Percentiles rank a stretch among this genome's conserved stretches.
phyloP scores from a whole-genome alignment of 2,113 vertebrate genomes.

The Pelobates fuscus region DNA sequence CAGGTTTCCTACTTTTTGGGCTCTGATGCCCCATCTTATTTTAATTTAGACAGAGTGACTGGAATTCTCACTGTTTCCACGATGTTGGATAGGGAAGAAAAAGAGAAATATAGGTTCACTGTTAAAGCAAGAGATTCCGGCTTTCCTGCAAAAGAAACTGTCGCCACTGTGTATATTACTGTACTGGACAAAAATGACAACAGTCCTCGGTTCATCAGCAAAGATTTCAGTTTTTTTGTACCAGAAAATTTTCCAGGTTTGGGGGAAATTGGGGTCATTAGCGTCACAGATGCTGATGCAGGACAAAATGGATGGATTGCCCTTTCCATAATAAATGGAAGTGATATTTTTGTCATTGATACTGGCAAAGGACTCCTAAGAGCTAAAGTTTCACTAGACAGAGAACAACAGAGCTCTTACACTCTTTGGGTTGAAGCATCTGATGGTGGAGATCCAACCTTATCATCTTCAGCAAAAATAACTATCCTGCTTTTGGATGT shows the following conservation, averaged over 20 bases:
- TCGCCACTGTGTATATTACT: conserved; percentile 86
- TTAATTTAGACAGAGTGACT: conserved; percentile 79
- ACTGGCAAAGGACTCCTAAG: conserved; percentile 88
- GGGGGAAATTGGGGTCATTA: conserved; percentile 93
- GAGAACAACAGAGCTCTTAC: conserved; percentile 95
- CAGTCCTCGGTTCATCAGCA: conserved; percentile 94
- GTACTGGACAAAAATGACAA: conserved; percentile 97
- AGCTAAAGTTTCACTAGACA: conserved; percentile 89
- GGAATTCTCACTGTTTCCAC: conserved; percentile 88
- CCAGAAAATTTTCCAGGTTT: conserved; percentile 96
- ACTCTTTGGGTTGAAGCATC: conserved; percentile 89
- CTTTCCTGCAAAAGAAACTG: conserved; percentile 82
- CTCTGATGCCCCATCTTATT: conserved; percentile 84
- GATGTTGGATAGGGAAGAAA: conserved; percentile 91
- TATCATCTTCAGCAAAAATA: conserved; percentile 92
- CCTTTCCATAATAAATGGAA: conserved; percentile 91
- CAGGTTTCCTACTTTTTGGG: conserved; percentile 87
- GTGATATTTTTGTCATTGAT: conserved; percentile 95
- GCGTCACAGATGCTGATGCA: conserved; percentile 90
- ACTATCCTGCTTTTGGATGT: conserved; percentile 93
- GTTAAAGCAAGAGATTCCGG: conserved; percentile 90
- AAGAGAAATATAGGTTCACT: conserved; percentile 90
- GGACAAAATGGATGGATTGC: conserved; percentile 94
- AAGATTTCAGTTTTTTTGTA: conserved; percentile 97
- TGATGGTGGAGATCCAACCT: conserved; percentile 89